phyloP scores from a whole-genome alignment of 2,113 vertebrate genomes.

The Chlorodrepanis virens region DNA sequence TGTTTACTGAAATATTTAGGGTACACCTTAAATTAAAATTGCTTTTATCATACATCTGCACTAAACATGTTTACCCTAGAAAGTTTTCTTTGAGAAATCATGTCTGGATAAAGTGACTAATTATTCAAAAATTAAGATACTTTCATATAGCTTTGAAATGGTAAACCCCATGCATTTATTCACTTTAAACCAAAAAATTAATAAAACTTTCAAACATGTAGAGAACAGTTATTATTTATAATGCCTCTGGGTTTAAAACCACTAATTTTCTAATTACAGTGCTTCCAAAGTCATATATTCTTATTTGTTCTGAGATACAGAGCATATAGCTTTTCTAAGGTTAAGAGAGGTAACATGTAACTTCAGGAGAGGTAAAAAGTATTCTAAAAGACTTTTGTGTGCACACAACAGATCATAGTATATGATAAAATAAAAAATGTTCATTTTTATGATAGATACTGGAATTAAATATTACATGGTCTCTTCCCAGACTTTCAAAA shows the following conservation, averaged over 20 bases:
- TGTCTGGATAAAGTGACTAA: neutral
- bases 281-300: neutral
- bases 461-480: neutral
- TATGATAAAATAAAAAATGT: neutral
- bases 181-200: neutral
- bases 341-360: slow-evolving; percentile 20
- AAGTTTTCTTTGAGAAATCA: neutral
- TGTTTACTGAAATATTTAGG: neutral
- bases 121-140: slow-evolving; percentile 8
- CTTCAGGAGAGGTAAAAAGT: neutral
- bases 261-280: slow-evolving; percentile 22
- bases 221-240: slow-evolving; percentile 32
- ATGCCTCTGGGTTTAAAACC: neutral
- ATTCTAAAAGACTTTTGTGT: neutral
- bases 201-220: slow-evolving; percentile 15
- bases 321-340: neutral
- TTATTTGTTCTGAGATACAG: neutral
- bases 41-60: neutral
- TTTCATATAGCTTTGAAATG: slow-evolving; percentile 23
- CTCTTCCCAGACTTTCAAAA: neutral
- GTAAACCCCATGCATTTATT: neutral
- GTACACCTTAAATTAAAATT: neutral
- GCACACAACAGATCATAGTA: neutral
- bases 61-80: neutral
- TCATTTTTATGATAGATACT: neutral